These are phyloP conservation scores for Lasius fuliginosus DNA, from an alignment of 2,888 invertebrate species.

Conservation along the genomic window DNA sequence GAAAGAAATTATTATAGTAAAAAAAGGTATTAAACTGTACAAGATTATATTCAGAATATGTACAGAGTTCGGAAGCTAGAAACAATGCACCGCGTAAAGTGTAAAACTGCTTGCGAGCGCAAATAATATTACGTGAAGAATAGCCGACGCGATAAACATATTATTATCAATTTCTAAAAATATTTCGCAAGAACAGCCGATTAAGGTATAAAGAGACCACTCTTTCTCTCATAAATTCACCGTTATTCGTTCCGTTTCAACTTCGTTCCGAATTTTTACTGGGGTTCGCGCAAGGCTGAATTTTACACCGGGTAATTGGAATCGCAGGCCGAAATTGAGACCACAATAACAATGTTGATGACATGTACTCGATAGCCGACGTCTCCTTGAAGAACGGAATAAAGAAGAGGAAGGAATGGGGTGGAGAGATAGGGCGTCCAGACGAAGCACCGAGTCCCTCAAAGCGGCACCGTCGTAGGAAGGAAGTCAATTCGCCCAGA, in stretches of 20 bases:
- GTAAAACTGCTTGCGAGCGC: neutral
- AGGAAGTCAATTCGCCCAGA: slow-evolving; percentile 82
- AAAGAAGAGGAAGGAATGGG: slow-evolving; percentile 39
- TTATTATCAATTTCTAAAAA: slow-evolving; percentile 42
- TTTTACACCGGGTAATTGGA: slow-evolving; percentile 74
- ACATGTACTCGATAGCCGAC: slow-evolving; percentile 73
- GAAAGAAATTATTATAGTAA: neutral
- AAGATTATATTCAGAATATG: neutral
- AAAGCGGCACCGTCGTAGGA: slow-evolving; percentile 77
- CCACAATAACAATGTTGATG: slow-evolving; percentile 79
- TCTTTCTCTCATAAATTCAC: slow-evolving; percentile 26
- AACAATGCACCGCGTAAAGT: neutral
- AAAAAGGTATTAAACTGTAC: neutral
- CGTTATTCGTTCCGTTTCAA: slow-evolving; percentile 49
- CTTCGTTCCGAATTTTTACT: slow-evolving; percentile 57
- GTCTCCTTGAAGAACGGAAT: slow-evolving; percentile 35
- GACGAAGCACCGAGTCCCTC: slow-evolving; percentile 69
- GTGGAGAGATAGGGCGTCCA: slow-evolving; percentile 40
- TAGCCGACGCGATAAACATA: slow-evolving; percentile 1
- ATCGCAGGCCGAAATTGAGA: slow-evolving; percentile 77
- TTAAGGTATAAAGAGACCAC: neutral
- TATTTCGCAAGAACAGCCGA: slow-evolving; percentile 26
- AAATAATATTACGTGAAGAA: slow-evolving; percentile 7
- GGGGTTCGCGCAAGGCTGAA: slow-evolving; percentile 43
- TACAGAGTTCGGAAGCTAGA: neutral